Evolutionary conservation across 2,113 vertebrate genomes (phyloP), one percentile per base, ranked within the genome.

Genomic region (Aramus guarauna): DNA sequence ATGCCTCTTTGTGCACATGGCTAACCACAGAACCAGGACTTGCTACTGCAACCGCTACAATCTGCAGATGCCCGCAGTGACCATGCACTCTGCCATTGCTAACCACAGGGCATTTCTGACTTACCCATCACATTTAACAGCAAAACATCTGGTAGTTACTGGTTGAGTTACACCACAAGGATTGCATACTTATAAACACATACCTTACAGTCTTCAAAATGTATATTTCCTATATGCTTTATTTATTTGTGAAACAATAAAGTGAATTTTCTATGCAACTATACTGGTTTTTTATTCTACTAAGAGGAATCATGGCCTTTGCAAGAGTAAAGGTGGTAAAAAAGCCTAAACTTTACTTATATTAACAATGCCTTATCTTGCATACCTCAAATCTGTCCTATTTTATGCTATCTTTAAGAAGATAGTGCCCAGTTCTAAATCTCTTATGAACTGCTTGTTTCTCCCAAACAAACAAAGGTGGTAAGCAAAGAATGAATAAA

Each of bases 41-140:
- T 71, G 36, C 34, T 66, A 60, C 45, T 71, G 39, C 77, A 93
- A 29, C 17, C 15, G 36, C 2, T 1, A 59, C 15, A 21, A 15
- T 6, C 0, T 37, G n/a, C 41, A 74, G 27, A 21, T 11, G 6
- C 24, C 39, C 21, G 55, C 2, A 0, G 6, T 8, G 9, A 17
- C 19, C 15, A 45, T 4, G 6, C 6, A 15, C 32, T 20, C 27
- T 41, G 52, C 45, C n/a, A 55, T 1, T 23, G 4, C 17, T 32
- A 59, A 36, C 9, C 16, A 30, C 59, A 74, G 11, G 26, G 37
- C 11, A 50, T 5, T n/a, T 72, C 36, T 45, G 15, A 41, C n/a
- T 19, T 37, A 21, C 6, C 7, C 15, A n/a, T 3, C 47, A 56
- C 3, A 2, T 12, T 24, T n/a, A 63, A 75, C 9, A 63, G 29